Evolutionary conservation across 2,888 invertebrate genomes (phyloP).

Genomic region (Temnothorax unifasciatus): DNA sequence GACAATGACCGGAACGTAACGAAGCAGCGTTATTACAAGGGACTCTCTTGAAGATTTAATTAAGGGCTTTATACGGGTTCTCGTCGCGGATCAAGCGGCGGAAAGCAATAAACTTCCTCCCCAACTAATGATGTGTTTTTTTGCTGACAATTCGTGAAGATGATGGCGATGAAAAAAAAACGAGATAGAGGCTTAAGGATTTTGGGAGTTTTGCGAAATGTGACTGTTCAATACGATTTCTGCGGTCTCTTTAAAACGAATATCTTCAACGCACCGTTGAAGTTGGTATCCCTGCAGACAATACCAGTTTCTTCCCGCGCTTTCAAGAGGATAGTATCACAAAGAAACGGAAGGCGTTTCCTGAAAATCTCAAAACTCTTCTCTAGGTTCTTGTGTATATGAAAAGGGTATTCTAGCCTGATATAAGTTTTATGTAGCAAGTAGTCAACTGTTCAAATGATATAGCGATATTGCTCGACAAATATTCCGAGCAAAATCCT

Average conservation of each 20-base stretch:
- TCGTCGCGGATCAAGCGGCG: neutral
- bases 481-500: neutral
- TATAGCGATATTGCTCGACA: neutral
- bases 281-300: conserved; percentile 12
- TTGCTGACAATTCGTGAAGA: neutral
- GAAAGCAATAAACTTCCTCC: neutral
- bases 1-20: neutral
- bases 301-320: conserved; percentile 15
- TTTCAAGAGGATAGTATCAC: neutral
- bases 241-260: neutral
- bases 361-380: neutral
- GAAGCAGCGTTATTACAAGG: neutral
- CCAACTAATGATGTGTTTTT: neutral
- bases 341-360: neutral
- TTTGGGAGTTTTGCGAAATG: neutral
- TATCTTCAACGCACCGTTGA: neutral
- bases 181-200: neutral
- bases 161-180: neutral
- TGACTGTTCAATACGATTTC: neutral
- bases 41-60: neutral
- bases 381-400: neutral
- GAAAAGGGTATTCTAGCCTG: neutral
- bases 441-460: neutral
- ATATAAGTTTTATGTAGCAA: neutral
- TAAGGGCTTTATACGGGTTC: neutral